Base-by-base conservation (phyloP, 2,888 invertebrate species). In the Subacronicta megacephala region DNA sequence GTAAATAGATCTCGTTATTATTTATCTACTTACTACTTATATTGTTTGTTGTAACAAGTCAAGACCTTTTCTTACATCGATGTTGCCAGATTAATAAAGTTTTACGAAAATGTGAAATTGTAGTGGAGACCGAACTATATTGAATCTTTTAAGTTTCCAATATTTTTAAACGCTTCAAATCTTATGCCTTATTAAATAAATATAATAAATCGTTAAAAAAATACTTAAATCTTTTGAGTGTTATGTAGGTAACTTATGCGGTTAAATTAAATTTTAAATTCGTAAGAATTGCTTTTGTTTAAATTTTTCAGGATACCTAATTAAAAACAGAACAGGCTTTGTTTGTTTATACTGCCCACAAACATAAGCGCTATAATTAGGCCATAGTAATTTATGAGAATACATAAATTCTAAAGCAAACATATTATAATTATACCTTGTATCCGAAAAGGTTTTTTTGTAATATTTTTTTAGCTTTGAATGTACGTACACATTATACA, bases 311-410 rank as follows among this genome's bases (percentile, higher is more conserved):
- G 47, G 23, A 42, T 69, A 26, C 26, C 23, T 26, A 56, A 65
- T 56, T 52, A 47, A 65, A 65, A 62, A 41, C 62, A 49, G 62
- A 52, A 51, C 56, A 41, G 38, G 47, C 15, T 38, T 40, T 49
- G 47, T 31, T 44, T 51, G 55, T 37, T 45, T 52, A 51, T 35
- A 29, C 12, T 37, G 20, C 13, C 38, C n/a, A 33, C 20, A 37
- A 37, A 49, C 50, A 46, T 45, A 50, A 10, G 16, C 10, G 40
- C 33, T 51, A 20, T 49, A 56, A 38, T 49, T 68, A 54, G 49
- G 20, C 17, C 9, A 36, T 38, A 35, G 23, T 18, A 18, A 12
- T 35, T 41, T 18, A 7, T 51, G 36, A 36, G 36, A 12, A 36
- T 36, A 16, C 45, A 35, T 35, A 12, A 17, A 12, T 36, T 36